Conservation (phyloP, 2,797 vertebrate species). For the Uromys caudimaculatus region DNA sequence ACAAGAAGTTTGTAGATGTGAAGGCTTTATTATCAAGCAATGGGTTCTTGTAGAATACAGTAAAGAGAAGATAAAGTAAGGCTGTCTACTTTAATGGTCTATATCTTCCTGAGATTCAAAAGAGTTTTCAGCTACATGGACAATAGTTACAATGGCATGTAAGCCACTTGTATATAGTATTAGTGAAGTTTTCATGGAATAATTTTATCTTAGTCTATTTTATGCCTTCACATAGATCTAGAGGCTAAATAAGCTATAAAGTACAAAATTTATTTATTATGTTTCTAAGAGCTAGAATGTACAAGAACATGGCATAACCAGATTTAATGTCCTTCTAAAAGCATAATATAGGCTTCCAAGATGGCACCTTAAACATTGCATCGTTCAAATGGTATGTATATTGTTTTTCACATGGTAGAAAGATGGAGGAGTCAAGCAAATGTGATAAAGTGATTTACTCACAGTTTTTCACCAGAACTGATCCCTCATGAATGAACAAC, state of each 20-base stretch:
- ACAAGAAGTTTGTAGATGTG: constrained; percentile 5
- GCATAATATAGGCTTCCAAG: not conserved
- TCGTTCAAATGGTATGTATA: not conserved
- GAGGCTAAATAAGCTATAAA: not conserved
- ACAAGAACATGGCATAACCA: not conserved
- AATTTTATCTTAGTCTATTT: not conserved
- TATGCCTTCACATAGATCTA: not conserved
- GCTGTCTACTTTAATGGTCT: constrained; percentile 43
- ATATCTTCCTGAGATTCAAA: constrained; percentile 37
- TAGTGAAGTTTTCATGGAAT: constrained; percentile 1
- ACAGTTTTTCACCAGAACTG: not conserved
- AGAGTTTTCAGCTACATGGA: not conserved
- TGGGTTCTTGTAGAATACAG: not conserved
- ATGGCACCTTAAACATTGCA: not conserved
- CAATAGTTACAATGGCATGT: not conserved
- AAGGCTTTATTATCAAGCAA: not conserved
- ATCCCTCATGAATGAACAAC: not conserved
- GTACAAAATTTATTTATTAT: not conserved
- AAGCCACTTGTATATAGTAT: not conserved
- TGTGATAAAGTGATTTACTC: not conserved
- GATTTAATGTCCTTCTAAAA: not conserved
- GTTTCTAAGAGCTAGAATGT: not conserved
- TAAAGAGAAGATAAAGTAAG: not conserved
- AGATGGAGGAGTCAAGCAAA: not conserved
- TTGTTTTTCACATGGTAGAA: not conserved